Conservation (phyloP, 2,797 vertebrate species). For the Phoeniculus purpureus region DNA sequence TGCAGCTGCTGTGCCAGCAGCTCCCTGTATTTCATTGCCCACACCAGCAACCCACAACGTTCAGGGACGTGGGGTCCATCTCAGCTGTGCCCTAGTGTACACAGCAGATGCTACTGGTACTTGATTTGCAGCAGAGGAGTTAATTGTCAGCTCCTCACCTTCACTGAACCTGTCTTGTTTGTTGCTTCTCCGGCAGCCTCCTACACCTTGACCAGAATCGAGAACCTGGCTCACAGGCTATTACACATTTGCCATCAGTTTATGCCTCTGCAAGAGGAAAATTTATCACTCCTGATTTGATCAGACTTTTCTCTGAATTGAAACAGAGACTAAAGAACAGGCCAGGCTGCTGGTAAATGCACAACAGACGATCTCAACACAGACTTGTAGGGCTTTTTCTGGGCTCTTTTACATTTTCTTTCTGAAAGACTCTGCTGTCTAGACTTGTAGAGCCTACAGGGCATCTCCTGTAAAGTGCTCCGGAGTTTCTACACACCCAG, state of each 20-base stretch:
- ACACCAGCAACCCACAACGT: not conserved
- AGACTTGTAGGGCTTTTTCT: not conserved
- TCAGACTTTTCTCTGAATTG: not conserved
- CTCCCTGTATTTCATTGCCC: not conserved
- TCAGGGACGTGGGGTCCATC: not conserved
- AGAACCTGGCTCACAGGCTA: accelerated
- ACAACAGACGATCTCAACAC: not conserved
- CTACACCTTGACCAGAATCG: not conserved
- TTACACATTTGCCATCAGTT: not conserved
- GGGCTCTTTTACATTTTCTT: not conserved
- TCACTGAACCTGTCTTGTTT: not conserved
- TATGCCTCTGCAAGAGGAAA: not conserved
- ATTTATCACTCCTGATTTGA: not conserved
- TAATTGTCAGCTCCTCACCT: not conserved
- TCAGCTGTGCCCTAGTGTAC: not conserved
- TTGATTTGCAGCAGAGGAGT: constrained; percentile 12
- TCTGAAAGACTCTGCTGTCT: not conserved
- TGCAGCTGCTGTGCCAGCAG: not conserved
- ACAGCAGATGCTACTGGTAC: not conserved
- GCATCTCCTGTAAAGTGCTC: not conserved
- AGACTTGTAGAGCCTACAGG: not conserved
- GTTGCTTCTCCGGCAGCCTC: not conserved
- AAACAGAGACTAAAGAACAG: not conserved
- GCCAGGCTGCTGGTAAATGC: not conserved
- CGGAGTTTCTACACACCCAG: not conserved